phyloP scores from a whole-genome alignment of 1,140 invertebrate species.

The Cydia amplana region DNA sequence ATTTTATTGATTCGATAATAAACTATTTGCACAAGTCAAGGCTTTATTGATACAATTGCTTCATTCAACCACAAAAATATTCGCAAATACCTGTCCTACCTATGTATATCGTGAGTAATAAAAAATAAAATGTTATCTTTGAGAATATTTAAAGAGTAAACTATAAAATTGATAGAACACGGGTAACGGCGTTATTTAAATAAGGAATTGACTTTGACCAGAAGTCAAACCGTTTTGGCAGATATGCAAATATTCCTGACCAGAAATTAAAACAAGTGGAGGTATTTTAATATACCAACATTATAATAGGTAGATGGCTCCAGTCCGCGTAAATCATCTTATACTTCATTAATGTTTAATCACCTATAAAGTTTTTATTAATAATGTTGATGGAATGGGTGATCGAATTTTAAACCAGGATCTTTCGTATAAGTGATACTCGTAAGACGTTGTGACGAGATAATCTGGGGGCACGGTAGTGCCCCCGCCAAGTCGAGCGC shows the following conservation, averaged over 20 bases:
- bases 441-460: too few species aligned
- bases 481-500: too few species aligned
- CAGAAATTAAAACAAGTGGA: constrained; percentile 4
- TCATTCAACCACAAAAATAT: too few species aligned
- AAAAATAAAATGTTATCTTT: background rate
- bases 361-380: constrained; percentile 30
- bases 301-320: constrained; percentile 18
- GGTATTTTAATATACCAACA: constrained; percentile 29
- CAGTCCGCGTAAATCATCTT: constrained; percentile 21
- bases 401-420: constrained; percentile 18
- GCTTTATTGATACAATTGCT: too few species aligned
- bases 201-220: constrained; percentile 4
- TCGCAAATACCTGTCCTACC: too few species aligned
- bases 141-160: background rate
- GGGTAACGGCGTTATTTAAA: constrained; percentile 16
- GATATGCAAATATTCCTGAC: constrained; percentile 23
- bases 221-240: constrained; percentile 16
- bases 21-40: too few species aligned
- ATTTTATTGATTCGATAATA: too few species aligned
- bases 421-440: constrained; percentile 5
- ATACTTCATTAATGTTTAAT: constrained; percentile 25
- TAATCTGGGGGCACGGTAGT: too few species aligned
- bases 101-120: background rate
- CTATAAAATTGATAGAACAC: background rate
- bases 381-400: constrained; percentile 15